Evolutionary conservation across 2,888 invertebrate species (phyloP).

Genomic region (Pristionchus mayeri): DNA sequence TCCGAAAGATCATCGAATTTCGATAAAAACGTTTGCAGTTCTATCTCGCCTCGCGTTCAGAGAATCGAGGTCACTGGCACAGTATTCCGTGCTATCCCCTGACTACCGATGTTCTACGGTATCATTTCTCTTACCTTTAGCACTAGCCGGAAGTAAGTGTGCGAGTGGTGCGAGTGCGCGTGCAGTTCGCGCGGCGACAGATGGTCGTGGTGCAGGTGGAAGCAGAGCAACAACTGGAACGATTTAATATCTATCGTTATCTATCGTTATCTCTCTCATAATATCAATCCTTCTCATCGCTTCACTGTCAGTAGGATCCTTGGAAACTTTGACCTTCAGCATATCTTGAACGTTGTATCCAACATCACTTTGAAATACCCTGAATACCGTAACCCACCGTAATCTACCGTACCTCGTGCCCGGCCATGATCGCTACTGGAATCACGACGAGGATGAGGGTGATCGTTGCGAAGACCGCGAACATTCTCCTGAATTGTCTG

Average conservation of each 20-base stretch:
- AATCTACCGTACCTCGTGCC: not conserved
- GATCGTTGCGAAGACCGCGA: slow-evolving; percentile 16
- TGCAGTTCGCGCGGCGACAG: not conserved
- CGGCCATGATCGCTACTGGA: not conserved
- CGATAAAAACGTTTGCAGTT: not conserved
- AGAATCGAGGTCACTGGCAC: not conserved
- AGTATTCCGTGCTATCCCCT: too few relatives aligned
- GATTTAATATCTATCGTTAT: too few relatives aligned
- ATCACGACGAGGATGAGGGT: not conserved
- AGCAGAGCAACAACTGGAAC: slow-evolving; percentile 23
- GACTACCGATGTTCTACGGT: too few relatives aligned
- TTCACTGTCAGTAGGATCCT: too few relatives aligned
- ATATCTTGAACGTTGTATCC: too few relatives aligned
- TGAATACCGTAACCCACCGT: too few relatives aligned
- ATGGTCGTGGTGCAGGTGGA: slow-evolving; percentile 3
- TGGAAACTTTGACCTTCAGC: too few relatives aligned
- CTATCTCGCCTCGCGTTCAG: not conserved
- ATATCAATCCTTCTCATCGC: too few relatives aligned
- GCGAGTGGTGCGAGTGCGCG: slow-evolving; percentile 27
- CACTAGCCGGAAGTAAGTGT: not conserved
- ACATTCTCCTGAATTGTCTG: slow-evolving; percentile 3
- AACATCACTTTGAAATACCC: too few relatives aligned
- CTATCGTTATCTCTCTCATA: too few relatives aligned
- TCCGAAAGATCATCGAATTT: not conserved
- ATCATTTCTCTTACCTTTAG: not conserved